phyloP scores from a whole-genome alignment of 2,113 vertebrate species.

The Amblyopsis rosae region DNA sequence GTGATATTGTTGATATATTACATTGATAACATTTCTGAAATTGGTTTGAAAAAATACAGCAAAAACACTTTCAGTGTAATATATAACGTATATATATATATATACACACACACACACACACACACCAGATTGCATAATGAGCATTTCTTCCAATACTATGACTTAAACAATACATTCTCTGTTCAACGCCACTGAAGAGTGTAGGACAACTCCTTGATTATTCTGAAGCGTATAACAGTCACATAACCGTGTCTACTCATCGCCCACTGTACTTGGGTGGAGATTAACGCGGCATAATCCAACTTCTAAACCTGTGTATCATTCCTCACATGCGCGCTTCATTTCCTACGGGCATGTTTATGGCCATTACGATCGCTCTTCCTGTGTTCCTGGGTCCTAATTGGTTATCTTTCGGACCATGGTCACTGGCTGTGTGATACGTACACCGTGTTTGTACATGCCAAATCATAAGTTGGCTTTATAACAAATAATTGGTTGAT shows the following conservation, averaged over 20 bases:
- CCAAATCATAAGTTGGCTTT: constrained; percentile 65
- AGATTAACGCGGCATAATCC: constrained; percentile 20
- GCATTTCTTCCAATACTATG: constrained; percentile 29
- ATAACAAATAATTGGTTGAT: constrained; percentile 65
- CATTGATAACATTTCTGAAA: too few species aligned
- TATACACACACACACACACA: constrained; percentile 3
- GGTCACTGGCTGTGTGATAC: constrained; percentile 68
- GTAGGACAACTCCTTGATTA: constrained; percentile 39
- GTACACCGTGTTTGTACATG: constrained; percentile 31
- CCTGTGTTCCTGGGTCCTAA: constrained; percentile 23
- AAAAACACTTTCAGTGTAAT: neutral
- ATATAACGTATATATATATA: too few species aligned
- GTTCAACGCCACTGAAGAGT: constrained; percentile 48
- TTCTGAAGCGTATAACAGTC: constrained; percentile 18
- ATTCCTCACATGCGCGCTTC: constrained; percentile 2
- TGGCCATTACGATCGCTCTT: constrained; percentile 33
- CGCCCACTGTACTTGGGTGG: constrained; percentile 3
- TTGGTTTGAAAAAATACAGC: neutral
- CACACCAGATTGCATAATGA: constrained; percentile 26
- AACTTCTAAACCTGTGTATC: constrained; percentile 34
- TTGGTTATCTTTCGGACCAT: constrained; percentile 27
- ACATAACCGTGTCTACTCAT: constrained; percentile 28
- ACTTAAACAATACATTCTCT: constrained; percentile 43
- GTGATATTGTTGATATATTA: too few species aligned
- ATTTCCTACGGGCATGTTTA: constrained; percentile 2